These are phyloP conservation scores for Antigone vipio DNA, from an alignment of 2,113 vertebrate species.

Conservation along the genomic window DNA sequence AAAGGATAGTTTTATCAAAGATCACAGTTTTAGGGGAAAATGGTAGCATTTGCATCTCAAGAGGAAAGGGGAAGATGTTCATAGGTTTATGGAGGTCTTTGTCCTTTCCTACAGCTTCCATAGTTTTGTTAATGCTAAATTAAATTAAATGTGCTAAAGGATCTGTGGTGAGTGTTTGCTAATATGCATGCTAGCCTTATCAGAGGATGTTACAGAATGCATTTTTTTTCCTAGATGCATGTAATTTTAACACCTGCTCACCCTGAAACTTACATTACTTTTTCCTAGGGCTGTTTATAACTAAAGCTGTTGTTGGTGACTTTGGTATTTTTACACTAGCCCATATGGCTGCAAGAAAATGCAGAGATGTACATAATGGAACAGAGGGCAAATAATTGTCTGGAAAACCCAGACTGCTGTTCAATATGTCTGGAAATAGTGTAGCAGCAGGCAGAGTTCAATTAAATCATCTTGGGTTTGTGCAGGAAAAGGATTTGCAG, in stretches of 20 bases:
- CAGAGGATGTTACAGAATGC: neutral
- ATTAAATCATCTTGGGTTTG: constrained; percentile 1
- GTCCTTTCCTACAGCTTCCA: neutral
- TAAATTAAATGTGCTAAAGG: constrained; percentile 37
- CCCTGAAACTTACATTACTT: constrained; percentile 44
- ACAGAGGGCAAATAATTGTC: constrained; percentile 24
- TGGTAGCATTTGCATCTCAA: constrained; percentile 11
- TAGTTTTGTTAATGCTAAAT: constrained; percentile 30
- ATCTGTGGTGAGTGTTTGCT: neutral
- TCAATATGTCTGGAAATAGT: constrained; percentile 29
- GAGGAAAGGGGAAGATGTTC: neutral
- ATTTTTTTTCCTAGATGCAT: constrained; percentile 1
- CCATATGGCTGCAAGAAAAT: neutral
- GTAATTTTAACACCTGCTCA: constrained; percentile 51
- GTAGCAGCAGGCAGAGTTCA: neutral
- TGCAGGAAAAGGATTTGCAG: constrained; percentile 37
- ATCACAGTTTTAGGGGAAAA: neutral
- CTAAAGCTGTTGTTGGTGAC: constrained; percentile 13
- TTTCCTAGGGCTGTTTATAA: constrained; percentile 43
- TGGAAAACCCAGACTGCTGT: constrained; percentile 23
- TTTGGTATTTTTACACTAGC: constrained; percentile 4
- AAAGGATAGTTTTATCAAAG: constrained; percentile 54
- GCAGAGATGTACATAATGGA: neutral
- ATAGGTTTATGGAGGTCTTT: neutral
- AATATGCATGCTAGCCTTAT: constrained; percentile 5